Percentiles rank a stretch among this genome's conserved stretches.
phyloP scores from a whole-genome alignment of 2,888 invertebrate species.

The Nesidiocoris tenuis region DNA sequence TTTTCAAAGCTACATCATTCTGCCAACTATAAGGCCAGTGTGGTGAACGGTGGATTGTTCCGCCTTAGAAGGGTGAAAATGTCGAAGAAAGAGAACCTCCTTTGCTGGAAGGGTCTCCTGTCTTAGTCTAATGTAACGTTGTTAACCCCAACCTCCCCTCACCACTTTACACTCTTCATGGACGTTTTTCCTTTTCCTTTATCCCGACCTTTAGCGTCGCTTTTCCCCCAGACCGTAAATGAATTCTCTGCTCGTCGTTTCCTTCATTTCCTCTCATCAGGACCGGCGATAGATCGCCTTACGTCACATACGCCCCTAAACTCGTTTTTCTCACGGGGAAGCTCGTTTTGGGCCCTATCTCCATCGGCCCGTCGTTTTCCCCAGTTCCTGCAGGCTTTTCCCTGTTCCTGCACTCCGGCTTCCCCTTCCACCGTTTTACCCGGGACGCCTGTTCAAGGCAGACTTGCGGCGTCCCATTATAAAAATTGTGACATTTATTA shows the following conservation, averaged over 20 bases:
- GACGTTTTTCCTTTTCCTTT: neutral
- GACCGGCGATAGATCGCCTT: constrained; percentile 32
- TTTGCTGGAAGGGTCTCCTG: constrained; percentile 17
- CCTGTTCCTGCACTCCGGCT: neutral
- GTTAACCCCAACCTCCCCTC: constrained; percentile 17
- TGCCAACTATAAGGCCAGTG: no score
- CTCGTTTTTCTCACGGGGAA: constrained; percentile 27
- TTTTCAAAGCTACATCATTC: no score
- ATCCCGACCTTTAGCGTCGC: neutral
- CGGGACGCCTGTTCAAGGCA: neutral
- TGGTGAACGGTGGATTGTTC: no score
- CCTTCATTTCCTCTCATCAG: constrained; percentile 43
- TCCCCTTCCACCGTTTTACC: neutral
- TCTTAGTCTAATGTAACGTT: constrained; percentile 39
- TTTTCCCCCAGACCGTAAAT: constrained; percentile 29
- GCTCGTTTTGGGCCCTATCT: neutral
- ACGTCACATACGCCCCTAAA: constrained; percentile 36
- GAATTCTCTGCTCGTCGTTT: constrained; percentile 40
- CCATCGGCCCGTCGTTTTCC: neutral
- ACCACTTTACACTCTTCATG: neutral
- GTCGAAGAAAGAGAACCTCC: no score
- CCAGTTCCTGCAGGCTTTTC: constrained; percentile 14
- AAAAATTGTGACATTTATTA: constrained; percentile 40
- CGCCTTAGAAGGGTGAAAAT: no score
- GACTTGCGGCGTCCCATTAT: constrained; percentile 10